phyloP scores from a whole-genome alignment of 2,797 vertebrate genomes.

The Bufotes viridis region DNA sequence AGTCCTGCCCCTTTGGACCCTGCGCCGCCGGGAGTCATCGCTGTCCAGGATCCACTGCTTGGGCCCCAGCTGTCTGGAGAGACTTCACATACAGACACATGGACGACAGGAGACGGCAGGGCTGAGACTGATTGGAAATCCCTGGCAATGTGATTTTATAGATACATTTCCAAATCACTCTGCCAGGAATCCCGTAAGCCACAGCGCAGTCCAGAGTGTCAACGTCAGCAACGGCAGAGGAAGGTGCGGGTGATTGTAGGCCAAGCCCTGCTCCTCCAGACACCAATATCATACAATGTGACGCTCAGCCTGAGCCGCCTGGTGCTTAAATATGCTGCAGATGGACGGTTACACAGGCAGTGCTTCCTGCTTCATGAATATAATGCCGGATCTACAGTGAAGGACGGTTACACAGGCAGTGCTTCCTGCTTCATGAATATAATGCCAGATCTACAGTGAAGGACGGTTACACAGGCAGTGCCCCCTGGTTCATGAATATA shows the following conservation, averaged over 20 bases:
- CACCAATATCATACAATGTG: too few species aligned
- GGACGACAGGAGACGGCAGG: constrained; percentile 52
- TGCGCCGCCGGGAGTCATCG: background rate
- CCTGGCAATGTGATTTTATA: constrained; percentile 98
- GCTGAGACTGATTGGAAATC: constrained; percentile 93
- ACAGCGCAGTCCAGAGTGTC: constrained; percentile 40
- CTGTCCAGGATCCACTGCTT: background rate
- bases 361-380: too few species aligned
- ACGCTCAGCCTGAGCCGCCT: background rate
- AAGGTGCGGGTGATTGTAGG: background rate
- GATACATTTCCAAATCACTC: constrained; percentile 89
- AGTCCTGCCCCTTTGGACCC: constrained; percentile 83
- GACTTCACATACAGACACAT: constrained; percentile 1
- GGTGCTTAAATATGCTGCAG: background rate
- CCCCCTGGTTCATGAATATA: too few species aligned
- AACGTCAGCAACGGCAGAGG: background rate
- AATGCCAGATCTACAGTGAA: too few species aligned
- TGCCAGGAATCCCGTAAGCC: constrained; percentile 95
- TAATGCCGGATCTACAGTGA: too few species aligned
- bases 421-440: too few species aligned
- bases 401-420: too few species aligned
- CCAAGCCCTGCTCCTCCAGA: background rate
- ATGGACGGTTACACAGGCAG: too few species aligned
- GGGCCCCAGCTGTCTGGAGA: constrained; percentile 45
- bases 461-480: too few species aligned